Percentiles rank a stretch among this genome's conserved stretches.
Conservation (phyloP, 2,797 vertebrate species). For the Falco rusticolus region DNA sequence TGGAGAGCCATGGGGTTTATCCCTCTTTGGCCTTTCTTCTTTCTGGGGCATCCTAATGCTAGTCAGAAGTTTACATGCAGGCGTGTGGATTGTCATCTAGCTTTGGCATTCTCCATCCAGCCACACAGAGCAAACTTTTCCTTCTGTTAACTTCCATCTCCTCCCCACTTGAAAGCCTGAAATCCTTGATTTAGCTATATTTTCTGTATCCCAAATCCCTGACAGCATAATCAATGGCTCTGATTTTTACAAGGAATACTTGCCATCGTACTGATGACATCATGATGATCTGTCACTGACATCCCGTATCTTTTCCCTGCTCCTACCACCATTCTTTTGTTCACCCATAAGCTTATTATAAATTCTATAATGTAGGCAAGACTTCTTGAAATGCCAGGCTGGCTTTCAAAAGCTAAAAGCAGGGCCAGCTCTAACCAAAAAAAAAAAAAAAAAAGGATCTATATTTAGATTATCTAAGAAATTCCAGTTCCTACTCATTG, state of each 20-base stretch:
- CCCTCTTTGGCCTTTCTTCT: neutral
- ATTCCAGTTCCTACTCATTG: neutral
- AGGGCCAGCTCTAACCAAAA: neutral
- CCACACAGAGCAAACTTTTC: neutral
- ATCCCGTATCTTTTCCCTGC: neutral
- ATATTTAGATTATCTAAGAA: neutral
- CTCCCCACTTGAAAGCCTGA: neutral
- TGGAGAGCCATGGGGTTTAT: neutral
- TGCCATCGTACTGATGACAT: too few relatives aligned
- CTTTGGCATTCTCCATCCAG: neutral
- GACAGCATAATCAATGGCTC: neutral
- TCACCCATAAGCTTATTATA: neutral
- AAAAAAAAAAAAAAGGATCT: neutral
- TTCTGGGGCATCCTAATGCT: neutral
- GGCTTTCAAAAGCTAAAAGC: neutral
- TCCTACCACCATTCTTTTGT: neutral
- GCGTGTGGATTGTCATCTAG: neutral
- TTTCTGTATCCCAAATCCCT: neutral
- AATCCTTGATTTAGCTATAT: neutral
- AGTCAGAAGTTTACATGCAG: accelerated
- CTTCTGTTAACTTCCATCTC: neutral
- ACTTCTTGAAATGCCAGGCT: neutral
- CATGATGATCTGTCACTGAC: accelerated
- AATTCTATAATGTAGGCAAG: neutral
- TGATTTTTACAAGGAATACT: neutral